Base-by-base conservation (phyloP, 2,888 invertebrate species). In the Euproctis similis region DNA sequence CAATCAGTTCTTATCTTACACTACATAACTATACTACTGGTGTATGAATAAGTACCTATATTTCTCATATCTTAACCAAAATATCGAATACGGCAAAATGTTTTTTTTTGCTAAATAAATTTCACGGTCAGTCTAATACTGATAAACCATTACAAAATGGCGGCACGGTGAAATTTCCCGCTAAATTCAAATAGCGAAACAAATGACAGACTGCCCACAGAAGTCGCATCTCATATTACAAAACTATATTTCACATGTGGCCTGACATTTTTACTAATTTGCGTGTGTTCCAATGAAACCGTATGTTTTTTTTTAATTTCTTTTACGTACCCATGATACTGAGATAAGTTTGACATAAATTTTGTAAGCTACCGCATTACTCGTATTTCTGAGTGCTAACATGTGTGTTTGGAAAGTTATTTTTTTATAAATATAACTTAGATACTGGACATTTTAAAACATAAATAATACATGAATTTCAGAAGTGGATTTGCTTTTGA, bases 161-260 rank as follows among this genome's bases (percentile, higher is more conserved):
- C 54, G 54, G 64, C 80, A 76, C 78, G 56, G 36, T 68, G 76
- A 74, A 77, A 57, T 70, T 44, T 30, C 59, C 48, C 59, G 61
- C 41, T 33, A 49, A 49, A 56, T 57, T 57, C 54, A 57, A 57
- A 49, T 60, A 59, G 55, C 60, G 57, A 66, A 57, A 57, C 59
- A 55, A 50, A 58, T 53, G 50, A 62, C 38, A 36, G 37, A n/a
- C n/a, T n/a, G n/a, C n/a, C n/a, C 24, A 59, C 62, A 65, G 64
- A 53, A 68, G 67, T 66, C 59, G 37, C 54, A 54, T 60, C 39
- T 78, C 73, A 34, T 50, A 65, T 77, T 74, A 54, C 76, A 60
- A n/a, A n/a, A n/a, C n/a, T n/a, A n/a, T 33, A 26, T 55, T 55
- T 46, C 66, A 70, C 76, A 77, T 66, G 60, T 77, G 73, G 58